These are phyloP conservation scores for Amphilophus citrinellus DNA, from an alignment of 2,113 vertebrate species.

Conservation along the genomic window DNA sequence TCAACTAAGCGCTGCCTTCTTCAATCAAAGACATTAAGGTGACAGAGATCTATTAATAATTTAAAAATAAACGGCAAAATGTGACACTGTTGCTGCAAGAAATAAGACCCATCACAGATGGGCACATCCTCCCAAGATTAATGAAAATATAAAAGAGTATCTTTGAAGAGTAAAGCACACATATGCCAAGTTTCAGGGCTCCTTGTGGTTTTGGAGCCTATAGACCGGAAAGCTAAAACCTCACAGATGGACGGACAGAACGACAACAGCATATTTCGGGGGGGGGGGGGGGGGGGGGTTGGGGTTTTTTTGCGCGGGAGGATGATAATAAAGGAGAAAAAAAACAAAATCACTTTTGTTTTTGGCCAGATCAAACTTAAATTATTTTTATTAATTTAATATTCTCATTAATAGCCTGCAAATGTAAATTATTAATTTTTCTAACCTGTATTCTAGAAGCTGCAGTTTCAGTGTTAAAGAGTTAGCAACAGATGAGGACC, in stretches of 20 bases:
- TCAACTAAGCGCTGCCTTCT: neutral
- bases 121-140: too few relatives aligned
- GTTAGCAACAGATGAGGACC: neutral
- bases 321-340: neutral
- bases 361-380: neutral
- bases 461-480: neutral
- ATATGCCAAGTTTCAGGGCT: too few relatives aligned
- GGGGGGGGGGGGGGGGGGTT: too few relatives aligned
- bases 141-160: too few relatives aligned
- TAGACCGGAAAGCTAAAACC: too few relatives aligned
- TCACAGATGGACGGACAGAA: too few relatives aligned
- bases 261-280: too few relatives aligned
- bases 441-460: neutral
- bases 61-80: neutral
- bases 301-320: too few relatives aligned
- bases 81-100: neutral
- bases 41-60: neutral
- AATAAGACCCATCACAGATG: too few relatives aligned
- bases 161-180: too few relatives aligned
- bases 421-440: neutral
- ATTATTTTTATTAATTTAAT: neutral
- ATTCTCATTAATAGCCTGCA: neutral
- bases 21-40: neutral
- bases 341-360: neutral
- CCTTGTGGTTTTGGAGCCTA: too few relatives aligned